These are phyloP conservation scores for Macrochelys suwanniensis DNA, from an alignment of 2,797 vertebrate genomes.

Conservation along the genomic window DNA sequence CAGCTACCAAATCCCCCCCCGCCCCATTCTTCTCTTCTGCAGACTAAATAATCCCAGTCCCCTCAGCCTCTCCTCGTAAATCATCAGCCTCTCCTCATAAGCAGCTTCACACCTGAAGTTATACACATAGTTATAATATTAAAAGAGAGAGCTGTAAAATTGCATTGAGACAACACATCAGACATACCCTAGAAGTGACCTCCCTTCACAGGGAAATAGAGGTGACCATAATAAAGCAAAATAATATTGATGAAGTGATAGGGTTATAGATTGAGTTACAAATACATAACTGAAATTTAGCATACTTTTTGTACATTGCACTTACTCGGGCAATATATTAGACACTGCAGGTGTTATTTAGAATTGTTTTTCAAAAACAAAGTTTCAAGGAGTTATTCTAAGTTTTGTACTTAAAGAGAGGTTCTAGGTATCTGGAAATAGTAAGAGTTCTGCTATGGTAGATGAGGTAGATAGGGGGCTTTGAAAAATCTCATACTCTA, in stretches of 20 bases:
- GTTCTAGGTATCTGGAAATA: background rate
- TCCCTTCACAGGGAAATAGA: background rate
- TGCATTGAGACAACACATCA: accelerated
- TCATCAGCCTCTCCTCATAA: too few relatives aligned
- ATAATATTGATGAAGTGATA: background rate
- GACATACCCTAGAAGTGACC: background rate
- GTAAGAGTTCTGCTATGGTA: background rate
- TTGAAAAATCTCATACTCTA: background rate
- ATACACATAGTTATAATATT: background rate
- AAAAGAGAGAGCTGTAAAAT: background rate
- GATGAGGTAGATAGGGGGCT: background rate
- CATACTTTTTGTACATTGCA: background rate
- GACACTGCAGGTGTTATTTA: background rate
- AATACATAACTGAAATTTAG: background rate
- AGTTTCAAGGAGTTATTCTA: background rate
- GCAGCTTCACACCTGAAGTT: background rate
- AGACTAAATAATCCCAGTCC: too few relatives aligned
- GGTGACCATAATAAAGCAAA: background rate
- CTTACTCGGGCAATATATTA: background rate
- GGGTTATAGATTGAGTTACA: background rate
- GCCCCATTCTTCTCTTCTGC: too few relatives aligned
- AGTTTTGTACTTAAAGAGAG: background rate
- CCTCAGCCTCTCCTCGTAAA: too few relatives aligned
- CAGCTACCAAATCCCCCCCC: too few relatives aligned
- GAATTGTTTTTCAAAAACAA: background rate